Evolutionary conservation across 2,797 vertebrate genomes (phyloP), one percentile per base, ranked within the genome.

Genomic region (Ctenopoma multispine): DNA sequence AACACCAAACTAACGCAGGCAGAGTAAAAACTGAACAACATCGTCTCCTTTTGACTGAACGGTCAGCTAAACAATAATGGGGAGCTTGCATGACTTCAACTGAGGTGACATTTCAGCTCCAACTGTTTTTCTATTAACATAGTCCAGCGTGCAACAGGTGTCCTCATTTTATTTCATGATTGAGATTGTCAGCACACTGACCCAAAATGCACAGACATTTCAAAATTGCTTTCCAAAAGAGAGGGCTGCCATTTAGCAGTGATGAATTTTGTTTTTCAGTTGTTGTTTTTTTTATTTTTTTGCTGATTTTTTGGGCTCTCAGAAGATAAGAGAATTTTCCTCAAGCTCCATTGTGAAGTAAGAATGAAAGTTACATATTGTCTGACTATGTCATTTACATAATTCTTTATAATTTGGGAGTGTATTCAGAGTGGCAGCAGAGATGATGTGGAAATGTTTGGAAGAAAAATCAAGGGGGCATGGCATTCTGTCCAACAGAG

Each of bases 91-190:
- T 72, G 79, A 67, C 62, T 76, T 66, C 31, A 63, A 60, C 72
- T 20, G 44, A 61, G 54, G 40, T 67, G 77, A 86, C 77, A 81
- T 84, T 87, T 91, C 82, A 83, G 79, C 86, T 82, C 55, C 31
- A 67, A 56, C 69, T 86, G 72, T 69, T 84, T 88, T 84, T 81
- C 79, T 66, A 75, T 81, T 70, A 85, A 79, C 47, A 51, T 38
- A 64, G 55, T 69, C 46, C 60, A 58, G 66, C 41, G 69, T 62
- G 54, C 41, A 59, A 80, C 56, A 67, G 74, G 59, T 87, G 59
- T 31, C 20, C 20, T 57, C 43, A 31, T 57, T 81, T 58, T 31
- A 31, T 61, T 48, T 73, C 46, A 63, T 44, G 44, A 69, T 47
- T 74, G 56, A 49, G 63, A 51, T 46, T 60, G 44, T 53, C 62